Conservation (phyloP, 2,113 vertebrate species). For the Lontra canadensis region DNA sequence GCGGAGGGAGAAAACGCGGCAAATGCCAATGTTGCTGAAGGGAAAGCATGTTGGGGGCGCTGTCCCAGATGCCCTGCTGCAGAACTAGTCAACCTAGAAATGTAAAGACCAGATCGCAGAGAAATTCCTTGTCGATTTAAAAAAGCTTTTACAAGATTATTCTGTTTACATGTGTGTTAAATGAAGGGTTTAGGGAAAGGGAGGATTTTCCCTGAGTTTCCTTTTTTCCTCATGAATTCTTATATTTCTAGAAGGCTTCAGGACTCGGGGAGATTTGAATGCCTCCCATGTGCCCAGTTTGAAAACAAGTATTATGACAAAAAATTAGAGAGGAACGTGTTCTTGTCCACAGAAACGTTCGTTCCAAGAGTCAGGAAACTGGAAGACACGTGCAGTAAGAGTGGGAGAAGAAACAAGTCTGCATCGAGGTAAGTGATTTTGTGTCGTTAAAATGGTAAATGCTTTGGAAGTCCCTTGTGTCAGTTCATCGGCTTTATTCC, state of each 20-base stretch:
- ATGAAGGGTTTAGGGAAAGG: neutral
- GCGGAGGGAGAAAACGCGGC: neutral
- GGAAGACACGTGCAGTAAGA: neutral
- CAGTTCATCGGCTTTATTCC: neutral
- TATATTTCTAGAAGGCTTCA: neutral
- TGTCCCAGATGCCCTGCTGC: accelerated
- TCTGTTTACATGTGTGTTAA: neutral
- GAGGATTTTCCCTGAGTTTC: neutral
- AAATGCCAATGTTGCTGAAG: accelerated
- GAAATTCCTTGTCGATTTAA: neutral
- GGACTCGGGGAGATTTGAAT: neutral
- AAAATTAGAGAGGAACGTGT: neutral
- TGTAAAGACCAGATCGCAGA: neutral
- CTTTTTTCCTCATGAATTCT: neutral
- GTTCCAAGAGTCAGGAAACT: neutral
- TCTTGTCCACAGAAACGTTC: neutral
- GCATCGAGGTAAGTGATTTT: neutral
- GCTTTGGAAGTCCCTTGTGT: neutral
- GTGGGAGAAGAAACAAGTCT: neutral
- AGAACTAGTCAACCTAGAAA: no score
- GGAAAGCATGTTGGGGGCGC: accelerated
- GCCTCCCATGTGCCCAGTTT: neutral
- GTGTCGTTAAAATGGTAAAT: neutral
- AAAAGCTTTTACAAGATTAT: neutral
- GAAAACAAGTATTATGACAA: neutral